Conservation (phyloP, 1,140 invertebrate genomes). For the Drosophila navojoa region DNA sequence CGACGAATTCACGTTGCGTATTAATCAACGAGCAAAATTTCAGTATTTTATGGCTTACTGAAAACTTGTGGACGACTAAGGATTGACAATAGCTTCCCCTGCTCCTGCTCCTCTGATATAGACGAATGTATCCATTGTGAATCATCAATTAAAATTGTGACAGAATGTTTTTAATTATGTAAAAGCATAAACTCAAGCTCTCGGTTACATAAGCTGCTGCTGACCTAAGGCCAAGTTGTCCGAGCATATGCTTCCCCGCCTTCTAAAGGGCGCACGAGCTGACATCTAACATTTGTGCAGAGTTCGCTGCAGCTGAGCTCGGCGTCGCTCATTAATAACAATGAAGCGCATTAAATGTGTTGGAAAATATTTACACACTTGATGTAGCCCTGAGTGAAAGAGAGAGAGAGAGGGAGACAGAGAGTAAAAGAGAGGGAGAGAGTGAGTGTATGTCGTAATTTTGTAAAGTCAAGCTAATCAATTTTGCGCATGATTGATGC, state of each 20-base stretch:
- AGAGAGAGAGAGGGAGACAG: background rate
- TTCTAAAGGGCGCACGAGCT: slow-evolving; percentile 4
- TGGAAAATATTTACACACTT: slow-evolving; percentile 44
- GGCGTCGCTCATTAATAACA: slow-evolving; percentile 59
- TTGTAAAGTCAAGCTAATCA: slow-evolving; percentile 69
- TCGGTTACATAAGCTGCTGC: slow-evolving; percentile 19
- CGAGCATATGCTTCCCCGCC: background rate
- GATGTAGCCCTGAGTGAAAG: background rate
- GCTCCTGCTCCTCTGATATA: too few species aligned
- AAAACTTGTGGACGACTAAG: too few species aligned
- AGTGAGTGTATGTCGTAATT: slow-evolving; percentile 14
- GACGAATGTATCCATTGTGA: too few species aligned
- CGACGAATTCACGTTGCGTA: too few species aligned
- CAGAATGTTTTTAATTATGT: background rate
- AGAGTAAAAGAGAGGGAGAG: background rate
- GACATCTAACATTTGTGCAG: slow-evolving; percentile 20
- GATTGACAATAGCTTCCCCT: too few species aligned
- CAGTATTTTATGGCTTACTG: too few species aligned
- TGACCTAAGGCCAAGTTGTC: background rate
- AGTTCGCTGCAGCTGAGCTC: slow-evolving; percentile 8
- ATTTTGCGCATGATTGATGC: slow-evolving; percentile 80
- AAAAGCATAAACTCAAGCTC: background rate
- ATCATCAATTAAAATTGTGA: background rate
- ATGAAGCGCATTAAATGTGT: slow-evolving; percentile 52
- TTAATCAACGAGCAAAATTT: too few species aligned